Base-by-base conservation (phyloP, 2,797 vertebrate genomes). In the Siniperca undulata region DNA sequence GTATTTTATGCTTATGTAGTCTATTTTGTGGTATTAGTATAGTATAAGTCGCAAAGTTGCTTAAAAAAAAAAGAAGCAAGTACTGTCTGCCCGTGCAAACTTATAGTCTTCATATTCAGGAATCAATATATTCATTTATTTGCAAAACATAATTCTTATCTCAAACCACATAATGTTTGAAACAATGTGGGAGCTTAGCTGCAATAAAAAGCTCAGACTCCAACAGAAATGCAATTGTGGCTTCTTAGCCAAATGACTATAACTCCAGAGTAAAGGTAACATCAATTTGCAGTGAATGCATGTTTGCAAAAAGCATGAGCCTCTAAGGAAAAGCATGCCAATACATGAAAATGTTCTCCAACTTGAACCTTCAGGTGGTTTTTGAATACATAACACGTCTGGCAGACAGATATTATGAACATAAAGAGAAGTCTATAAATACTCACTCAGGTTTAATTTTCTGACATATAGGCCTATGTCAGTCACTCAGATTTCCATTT, bases 261-360 rank as follows among this genome's bases (percentile, higher is more conserved):
- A 81, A 66, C 50, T 30, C 40, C 58, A 27, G 56, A 20, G 36
- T 62, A 50, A 70, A 75, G n/a, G n/a, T 52, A 36, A 62, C 19
- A 44, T 44, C 9, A 9, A 66, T 62, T 56, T 74, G 17, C 19
- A 70, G 48, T 60, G 70, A 69, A 70, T 13, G 1, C 30, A 22
- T 20, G 46, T 83, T 61, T 74, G 64, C 30, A 74, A 44, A 58
- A 22, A 60, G 6, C 55, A 38, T 9, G 11, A 74, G 52, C 59
- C 68, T 83, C 60, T 8, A 0, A 44, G 36, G 52, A 36, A 22
- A 48, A 65, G 38, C 83, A 20, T 81, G 91, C 34, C 58, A 55
- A 82, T 13, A 86, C 87, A 84, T 61, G 82, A 86, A 88, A 73
- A 67, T 36, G 56, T 70, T 76, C 77, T 59, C 3, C 60, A 78